Conservation (phyloP, 2,888 invertebrate species). For the Sinotaia quadrata region DNA sequence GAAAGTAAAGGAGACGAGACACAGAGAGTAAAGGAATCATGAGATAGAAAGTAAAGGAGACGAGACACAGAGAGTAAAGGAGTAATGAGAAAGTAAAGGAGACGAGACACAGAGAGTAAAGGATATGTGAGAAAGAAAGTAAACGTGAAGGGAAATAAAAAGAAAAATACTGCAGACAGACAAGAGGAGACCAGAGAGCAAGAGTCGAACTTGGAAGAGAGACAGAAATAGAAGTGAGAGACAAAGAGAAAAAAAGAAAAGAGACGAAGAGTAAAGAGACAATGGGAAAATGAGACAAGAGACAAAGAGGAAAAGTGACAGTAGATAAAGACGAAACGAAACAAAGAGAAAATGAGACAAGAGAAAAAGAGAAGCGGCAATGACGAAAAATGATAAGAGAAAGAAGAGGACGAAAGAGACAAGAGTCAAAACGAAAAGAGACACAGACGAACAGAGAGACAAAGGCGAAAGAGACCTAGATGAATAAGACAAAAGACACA, state of each 20-base stretch:
- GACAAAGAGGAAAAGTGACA: not conserved
- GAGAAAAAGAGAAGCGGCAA: not conserved
- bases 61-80: too few species aligned
- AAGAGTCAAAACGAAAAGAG: not conserved
- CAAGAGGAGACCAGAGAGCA: not conserved
- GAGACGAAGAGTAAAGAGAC: too few species aligned
- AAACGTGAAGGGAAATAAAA: not conserved
- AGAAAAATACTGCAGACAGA: not conserved
- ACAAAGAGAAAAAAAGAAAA: not conserved
- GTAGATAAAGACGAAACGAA: not conserved
- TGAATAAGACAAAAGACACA: not conserved
- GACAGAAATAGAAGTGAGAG: conserved; percentile 2
- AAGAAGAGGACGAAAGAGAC: not conserved
- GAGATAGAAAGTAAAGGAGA: too few species aligned
- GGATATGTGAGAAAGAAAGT: not conserved
- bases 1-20: too few species aligned
- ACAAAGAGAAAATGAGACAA: not conserved
- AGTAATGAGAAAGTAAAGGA: too few species aligned
- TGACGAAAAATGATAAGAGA: not conserved
- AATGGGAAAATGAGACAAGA: not conserved
- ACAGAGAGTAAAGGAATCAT: too few species aligned
- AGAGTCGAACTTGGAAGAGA: not conserved
- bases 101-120: not conserved
- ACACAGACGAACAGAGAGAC: not conserved
- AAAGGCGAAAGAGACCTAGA: not conserved